Evolutionary conservation across 1,140 invertebrate species (phyloP), one percentile per base, ranked within the genome.

Genomic region (Zaprionus nigranus): DNA sequence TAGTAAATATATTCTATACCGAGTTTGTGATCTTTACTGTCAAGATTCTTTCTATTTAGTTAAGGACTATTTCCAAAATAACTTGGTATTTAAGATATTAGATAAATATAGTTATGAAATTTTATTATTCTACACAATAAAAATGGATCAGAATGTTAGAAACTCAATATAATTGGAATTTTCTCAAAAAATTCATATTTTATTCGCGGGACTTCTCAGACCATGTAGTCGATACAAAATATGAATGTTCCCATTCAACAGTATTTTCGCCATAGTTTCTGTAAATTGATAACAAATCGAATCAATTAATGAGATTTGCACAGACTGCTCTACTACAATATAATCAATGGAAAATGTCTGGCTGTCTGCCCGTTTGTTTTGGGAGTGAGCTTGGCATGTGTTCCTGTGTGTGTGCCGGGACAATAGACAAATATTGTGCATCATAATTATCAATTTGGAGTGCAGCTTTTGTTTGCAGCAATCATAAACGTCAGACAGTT

Each of bases 401-500:
- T 60, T 40, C 28, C 9, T 20, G 53, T 20, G 67, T 67, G 49
- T 61, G 46, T 56, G 7, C 24, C 22, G 30, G 38, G 34, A 70
- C 54, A 80, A 65, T 68, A 36, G 63, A 56, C 78, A 79, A 87
- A 90, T 88, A 83, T 83, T 84, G 61, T 76, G 51, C 68, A 70
- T 76, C 74, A 64, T 81, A 81, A 84, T 88, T 90, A 87, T 87
- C 78, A 84, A 81, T 90, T 88, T 88, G 84, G 72, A 84, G 85
- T 87, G 84, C 84, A 87, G 73, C 83, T 82, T 81, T 87, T 87
- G 78, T 84, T 87, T 87, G 84, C 81, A 67, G 81, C 78, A 88
- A 78, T 88, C 81, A 87, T 87, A 88, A 84, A 81, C 67, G 78
- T 79, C 71, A 64, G 74, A 46, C 69, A 62, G 51, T 65, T 65